Evolutionary conservation across 2,113 vertebrate species (phyloP).

Genomic region (Sinocyclocheilus anshuiensis): DNA sequence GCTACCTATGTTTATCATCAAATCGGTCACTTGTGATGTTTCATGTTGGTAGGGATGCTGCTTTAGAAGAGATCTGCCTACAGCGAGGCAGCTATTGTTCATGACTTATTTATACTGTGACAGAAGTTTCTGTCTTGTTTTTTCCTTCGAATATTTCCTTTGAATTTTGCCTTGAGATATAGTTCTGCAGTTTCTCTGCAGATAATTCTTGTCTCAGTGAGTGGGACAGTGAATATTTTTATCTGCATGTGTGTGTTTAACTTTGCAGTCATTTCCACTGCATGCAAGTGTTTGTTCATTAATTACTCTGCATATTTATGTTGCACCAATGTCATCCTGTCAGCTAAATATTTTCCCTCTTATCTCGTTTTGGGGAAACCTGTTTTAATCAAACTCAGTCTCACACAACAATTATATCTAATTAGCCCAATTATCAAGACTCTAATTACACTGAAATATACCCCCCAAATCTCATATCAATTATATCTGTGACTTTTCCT

Average conservation of each 20-base stretch:
- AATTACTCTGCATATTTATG: constrained; percentile 50
- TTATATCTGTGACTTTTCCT: constrained; percentile 79
- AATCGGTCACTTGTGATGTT: not conserved
- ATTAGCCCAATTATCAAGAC: constrained; percentile 84
- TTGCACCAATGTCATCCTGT: constrained; percentile 64
- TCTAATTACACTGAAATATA: constrained; percentile 84
- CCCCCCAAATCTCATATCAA: constrained; percentile 84
- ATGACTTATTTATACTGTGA: constrained; percentile 5
- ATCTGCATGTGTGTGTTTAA: not conserved
- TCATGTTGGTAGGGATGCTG: not conserved
- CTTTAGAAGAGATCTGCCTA: not conserved
- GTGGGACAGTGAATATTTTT: not conserved
- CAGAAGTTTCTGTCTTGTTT: not conserved
- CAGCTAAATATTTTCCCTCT: constrained; percentile 56
- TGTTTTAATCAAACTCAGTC: constrained; percentile 84
- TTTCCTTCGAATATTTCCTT: constrained; percentile 5
- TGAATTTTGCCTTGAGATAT: constrained; percentile 13
- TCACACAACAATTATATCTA: constrained; percentile 82
- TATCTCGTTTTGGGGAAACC: constrained; percentile 73
- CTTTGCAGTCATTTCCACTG: not conserved
- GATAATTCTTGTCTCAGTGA: not conserved
- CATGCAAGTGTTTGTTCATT: constrained; percentile 56
- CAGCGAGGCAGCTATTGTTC: constrained; percentile 12
- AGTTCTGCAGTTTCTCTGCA: not conserved
- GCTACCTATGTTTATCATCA: not conserved